These are phyloP conservation scores for Apus apus DNA, from an alignment of 2,113 vertebrate species.

Conservation along the genomic window DNA sequence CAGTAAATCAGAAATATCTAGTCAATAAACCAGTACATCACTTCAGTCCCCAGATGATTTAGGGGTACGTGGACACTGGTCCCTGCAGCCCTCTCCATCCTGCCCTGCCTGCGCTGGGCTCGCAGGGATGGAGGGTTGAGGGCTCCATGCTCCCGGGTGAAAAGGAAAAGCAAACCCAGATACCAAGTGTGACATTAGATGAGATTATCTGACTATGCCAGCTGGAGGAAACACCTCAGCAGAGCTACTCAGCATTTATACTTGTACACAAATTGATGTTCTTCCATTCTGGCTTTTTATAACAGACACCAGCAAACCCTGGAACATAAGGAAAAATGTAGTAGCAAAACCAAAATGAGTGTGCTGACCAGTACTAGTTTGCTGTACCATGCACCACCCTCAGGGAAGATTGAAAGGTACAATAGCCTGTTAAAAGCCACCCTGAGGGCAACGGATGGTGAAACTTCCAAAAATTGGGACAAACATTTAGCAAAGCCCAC, in stretches of 20 bases:
- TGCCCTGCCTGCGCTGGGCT: not conserved
- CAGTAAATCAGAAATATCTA: not conserved
- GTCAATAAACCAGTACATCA: not conserved
- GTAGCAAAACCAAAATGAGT: not conserved
- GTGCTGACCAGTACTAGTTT: not conserved
- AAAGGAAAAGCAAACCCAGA: not conserved
- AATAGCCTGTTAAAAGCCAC: no score
- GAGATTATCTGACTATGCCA: not conserved
- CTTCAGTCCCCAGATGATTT: not conserved
- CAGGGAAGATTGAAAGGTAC: no score
- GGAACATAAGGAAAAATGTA: not conserved
- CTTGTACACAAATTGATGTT: not conserved
- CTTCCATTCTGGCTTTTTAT: not conserved
- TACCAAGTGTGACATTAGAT: not conserved
- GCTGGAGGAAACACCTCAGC: not conserved
- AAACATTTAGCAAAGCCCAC: no score
- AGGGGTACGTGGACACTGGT: accelerated
- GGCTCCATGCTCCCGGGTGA: not conserved
- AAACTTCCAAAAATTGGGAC: no score
- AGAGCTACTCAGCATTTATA: not conserved
- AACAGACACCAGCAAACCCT: not conserved
- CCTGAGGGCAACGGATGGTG: no score
- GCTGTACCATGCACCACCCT: not conserved
- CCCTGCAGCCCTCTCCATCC: not conserved
- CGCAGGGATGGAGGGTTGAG: not conserved